Evolutionary conservation across 2,888 invertebrate genomes (phyloP).

Genomic region (Nasonia oneida): DNA sequence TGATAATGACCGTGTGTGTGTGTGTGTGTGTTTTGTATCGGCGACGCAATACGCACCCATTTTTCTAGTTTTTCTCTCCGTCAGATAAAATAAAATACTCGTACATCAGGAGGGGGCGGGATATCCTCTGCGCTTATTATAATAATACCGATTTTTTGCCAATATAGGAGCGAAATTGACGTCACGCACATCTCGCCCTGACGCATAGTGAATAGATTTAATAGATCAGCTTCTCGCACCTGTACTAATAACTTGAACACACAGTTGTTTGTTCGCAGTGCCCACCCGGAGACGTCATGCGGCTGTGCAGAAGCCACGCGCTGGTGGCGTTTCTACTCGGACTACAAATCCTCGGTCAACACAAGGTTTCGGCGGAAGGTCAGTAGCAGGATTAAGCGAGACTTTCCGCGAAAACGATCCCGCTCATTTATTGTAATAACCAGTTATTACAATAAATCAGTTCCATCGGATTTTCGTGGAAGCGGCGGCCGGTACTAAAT

Average conservation of each 20-base stretch:
- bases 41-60: not conserved
- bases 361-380: conserved; percentile 55
- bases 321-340: conserved; percentile 11
- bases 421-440: too few species aligned
- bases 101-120: too few species aligned
- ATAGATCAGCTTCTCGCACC: not conserved
- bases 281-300: conserved; percentile 30
- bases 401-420: too few species aligned
- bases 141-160: not conserved
- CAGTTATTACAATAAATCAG: too few species aligned
- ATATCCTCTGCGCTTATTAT: too few species aligned
- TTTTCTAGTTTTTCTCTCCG: not conserved
- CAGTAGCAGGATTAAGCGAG: not conserved
- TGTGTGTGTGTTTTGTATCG: not conserved
- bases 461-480: not conserved
- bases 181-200: not conserved
- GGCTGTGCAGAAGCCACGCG: not conserved
- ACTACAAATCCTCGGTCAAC: conserved; percentile 45
- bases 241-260: not conserved
- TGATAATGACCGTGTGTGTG: not conserved
- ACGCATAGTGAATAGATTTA: not conserved
- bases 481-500: not conserved
- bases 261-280: conserved; percentile 19
- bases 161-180: not conserved
- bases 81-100: too few species aligned